Percentiles rank a stretch among this genome's conserved stretches.
Conservation (phyloP, 1,140 invertebrate species). For the Papilio polyxenes region DNA sequence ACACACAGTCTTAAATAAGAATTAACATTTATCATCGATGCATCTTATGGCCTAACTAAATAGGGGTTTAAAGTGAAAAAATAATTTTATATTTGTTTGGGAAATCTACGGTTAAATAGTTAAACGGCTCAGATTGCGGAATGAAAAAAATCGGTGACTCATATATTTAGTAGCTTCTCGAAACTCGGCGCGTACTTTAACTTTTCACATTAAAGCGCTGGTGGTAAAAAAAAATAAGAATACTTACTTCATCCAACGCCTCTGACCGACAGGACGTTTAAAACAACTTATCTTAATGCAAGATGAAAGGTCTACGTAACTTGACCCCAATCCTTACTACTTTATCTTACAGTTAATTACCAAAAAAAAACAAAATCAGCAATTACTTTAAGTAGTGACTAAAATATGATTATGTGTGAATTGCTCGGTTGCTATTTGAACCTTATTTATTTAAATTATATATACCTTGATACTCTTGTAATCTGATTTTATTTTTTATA, state of each 20-base stretch:
- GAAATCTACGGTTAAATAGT: too few species aligned
- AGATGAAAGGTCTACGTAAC: constrained; percentile 58
- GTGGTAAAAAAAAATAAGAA: not conserved
- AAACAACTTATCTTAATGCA: constrained; percentile 48
- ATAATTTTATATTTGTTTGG: not conserved
- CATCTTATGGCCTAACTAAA: not conserved
- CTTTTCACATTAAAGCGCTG: not conserved
- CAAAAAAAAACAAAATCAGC: constrained; percentile 41
- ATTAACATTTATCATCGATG: not conserved
- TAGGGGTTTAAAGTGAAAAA: not conserved
- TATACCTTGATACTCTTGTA: not conserved
- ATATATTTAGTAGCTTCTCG: not conserved
- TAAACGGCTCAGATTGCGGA: too few species aligned
- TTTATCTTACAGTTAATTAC: constrained; percentile 48
- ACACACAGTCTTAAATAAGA: not conserved
- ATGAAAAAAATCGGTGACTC: too few species aligned
- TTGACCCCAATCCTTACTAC: constrained; percentile 53
- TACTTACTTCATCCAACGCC: constrained; percentile 11
- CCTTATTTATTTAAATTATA: not conserved
- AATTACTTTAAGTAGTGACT: not conserved
- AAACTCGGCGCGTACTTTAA: not conserved
- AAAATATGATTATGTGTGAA: not conserved
- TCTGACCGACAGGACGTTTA: constrained; percentile 45
- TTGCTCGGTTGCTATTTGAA: not conserved
- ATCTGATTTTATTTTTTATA: too few species aligned